Evolutionary conservation across 1,140 invertebrate species (phyloP).

Genomic region (Saxidomus purpurata): DNA sequence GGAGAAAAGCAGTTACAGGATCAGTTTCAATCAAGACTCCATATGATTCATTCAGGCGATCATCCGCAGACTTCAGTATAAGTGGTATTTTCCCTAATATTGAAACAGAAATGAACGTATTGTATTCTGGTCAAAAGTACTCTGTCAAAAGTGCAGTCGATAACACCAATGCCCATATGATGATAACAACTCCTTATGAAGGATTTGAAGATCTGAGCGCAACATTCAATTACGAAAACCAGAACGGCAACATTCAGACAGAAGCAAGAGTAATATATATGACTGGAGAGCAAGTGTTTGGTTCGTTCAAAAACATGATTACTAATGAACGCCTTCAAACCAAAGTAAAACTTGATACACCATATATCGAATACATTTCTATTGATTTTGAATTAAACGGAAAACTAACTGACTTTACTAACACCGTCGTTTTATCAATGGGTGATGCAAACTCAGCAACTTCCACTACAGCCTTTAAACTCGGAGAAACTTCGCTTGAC

Average conservation of each 20-base stretch:
- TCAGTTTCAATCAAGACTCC: neutral
- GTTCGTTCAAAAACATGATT: slow-evolving; percentile 5
- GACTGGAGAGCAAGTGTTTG: slow-evolving; percentile 26
- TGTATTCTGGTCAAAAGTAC: neutral
- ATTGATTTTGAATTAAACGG: slow-evolving; percentile 39
- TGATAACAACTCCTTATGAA: neutral
- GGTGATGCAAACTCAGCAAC: neutral
- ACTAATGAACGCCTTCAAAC: slow-evolving; percentile 6
- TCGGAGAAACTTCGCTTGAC: neutral
- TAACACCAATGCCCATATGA: neutral
- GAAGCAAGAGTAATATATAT: slow-evolving; percentile 3
- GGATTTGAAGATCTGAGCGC: slow-evolving; percentile 22
- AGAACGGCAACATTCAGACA: neutral
- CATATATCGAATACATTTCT: slow-evolving; percentile 49
- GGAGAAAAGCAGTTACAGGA: neutral
- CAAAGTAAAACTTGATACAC: slow-evolving; percentile 29
- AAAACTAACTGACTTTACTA: slow-evolving; percentile 3
- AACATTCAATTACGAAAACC: neutral
- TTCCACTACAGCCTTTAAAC: neutral
- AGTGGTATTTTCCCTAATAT: slow-evolving; percentile 9
- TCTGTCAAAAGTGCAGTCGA: slow-evolving; percentile 12
- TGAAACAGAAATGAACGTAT: neutral
- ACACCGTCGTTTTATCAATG: neutral
- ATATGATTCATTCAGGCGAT: neutral
- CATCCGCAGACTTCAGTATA: neutral